Evolutionary conservation across 2,888 invertebrate genomes (phyloP).

Genomic region (Laothoe populi): DNA sequence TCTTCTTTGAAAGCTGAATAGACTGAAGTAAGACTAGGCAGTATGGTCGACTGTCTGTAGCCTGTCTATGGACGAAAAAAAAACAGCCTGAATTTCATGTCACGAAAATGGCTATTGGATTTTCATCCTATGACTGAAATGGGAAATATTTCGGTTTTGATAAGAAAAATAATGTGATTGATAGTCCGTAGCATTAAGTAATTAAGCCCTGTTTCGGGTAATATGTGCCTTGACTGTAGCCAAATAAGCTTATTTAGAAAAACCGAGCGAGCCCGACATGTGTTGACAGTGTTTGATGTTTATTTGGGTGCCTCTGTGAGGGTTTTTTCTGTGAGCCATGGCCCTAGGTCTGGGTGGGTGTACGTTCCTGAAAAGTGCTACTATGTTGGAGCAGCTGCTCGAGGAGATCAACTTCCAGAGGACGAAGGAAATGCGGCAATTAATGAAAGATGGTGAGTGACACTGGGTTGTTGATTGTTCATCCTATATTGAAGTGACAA

Average conservation of each 20-base stretch:
- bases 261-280: slow-evolving; percentile 37
- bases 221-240: slow-evolving; percentile 40
- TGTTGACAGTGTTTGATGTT: slow-evolving; percentile 48
- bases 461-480: slow-evolving; percentile 28
- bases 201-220: slow-evolving; percentile 31
- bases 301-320: slow-evolving; percentile 45
- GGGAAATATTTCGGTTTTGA: slow-evolving; percentile 35
- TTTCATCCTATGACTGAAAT: background rate
- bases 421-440: slow-evolving; percentile 95
- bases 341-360: slow-evolving; percentile 74
- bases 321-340: slow-evolving; percentile 51
- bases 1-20: no score
- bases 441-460: slow-evolving; percentile 92
- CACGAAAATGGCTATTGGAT: background rate
- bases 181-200: slow-evolving; percentile 20
- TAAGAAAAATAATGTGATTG: slow-evolving; percentile 24
- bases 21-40: no score
- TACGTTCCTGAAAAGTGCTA: slow-evolving; percentile 78
- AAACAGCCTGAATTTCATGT: no score
- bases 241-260: slow-evolving; percentile 31
- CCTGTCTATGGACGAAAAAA: no score
- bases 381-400: slow-evolving; percentile 92
- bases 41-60: no score
- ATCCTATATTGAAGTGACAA: slow-evolving; percentile 24
- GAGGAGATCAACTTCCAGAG: slow-evolving; percentile 97